These are phyloP conservation scores for Rafetus swinhoei DNA, from an alignment of 2,113 vertebrate genomes.

Conservation along the genomic window DNA sequence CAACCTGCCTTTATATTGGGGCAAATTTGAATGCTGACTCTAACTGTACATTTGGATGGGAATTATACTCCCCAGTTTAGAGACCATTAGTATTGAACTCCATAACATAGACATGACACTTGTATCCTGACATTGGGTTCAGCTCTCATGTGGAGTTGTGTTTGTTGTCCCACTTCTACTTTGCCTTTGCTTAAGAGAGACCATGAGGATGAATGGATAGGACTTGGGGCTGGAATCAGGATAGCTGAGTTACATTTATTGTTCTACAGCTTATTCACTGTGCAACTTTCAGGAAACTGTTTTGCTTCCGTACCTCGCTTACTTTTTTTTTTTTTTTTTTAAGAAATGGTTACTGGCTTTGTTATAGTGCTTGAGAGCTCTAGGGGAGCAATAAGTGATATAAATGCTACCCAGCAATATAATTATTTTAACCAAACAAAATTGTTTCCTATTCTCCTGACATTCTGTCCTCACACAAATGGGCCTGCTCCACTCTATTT, in stretches of 20 bases:
- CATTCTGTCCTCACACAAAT: not conserved
- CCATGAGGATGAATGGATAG: not conserved
- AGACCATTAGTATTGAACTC: not conserved
- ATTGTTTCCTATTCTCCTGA: not conserved
- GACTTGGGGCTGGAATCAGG: not conserved
- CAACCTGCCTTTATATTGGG: not conserved
- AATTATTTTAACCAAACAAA: no score
- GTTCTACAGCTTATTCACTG: not conserved
- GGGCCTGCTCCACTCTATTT: not conserved
- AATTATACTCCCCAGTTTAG: not conserved
- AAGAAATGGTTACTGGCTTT: not conserved
- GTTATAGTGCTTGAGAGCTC: not conserved
- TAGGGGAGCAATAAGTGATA: not conserved
- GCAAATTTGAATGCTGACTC: not conserved
- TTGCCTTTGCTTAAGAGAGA: not conserved
- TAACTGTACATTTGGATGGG: not conserved
- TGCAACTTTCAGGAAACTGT: not conserved
- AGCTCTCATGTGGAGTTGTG: not conserved
- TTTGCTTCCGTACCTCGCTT: not conserved
- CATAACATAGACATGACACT: not conserved
- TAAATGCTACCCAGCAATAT: not conserved
- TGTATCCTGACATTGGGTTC: not conserved
- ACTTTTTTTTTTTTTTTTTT: no score
- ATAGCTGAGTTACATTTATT: not conserved
- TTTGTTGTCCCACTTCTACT: accelerated